Evolutionary conservation across 2,113 vertebrate genomes (phyloP).

Genomic region (Takifugu flavidus): DNA sequence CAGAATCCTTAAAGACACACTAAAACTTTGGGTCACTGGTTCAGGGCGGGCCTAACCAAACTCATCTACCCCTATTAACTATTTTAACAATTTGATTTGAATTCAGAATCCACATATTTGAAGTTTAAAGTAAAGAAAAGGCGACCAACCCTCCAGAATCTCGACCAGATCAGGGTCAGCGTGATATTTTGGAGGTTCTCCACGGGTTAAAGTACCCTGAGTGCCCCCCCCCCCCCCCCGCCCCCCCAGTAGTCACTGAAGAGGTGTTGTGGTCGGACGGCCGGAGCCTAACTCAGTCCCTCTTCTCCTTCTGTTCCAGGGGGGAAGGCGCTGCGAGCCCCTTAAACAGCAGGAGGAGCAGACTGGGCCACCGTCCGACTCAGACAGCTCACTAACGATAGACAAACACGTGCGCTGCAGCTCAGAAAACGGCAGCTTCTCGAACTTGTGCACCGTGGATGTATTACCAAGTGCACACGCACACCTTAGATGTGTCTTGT

Average conservation of each 20-base stretch:
- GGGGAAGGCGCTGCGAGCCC: conserved; percentile 76
- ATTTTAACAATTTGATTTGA: too few relatives aligned
- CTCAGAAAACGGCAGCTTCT: conserved; percentile 58
- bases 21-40: neutral
- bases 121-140: too few relatives aligned
- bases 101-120: too few relatives aligned
- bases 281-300: conserved; percentile 74
- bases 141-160: too few relatives aligned
- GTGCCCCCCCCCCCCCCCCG: neutral
- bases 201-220: conserved; percentile 22
- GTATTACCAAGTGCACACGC: conserved; percentile 8
- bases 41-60: too few relatives aligned
- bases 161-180: too few relatives aligned
- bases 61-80: too few relatives aligned
- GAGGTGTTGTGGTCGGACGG: conserved; percentile 56
- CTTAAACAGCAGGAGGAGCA: conserved; percentile 80
- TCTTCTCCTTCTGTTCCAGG: conserved; percentile 85
- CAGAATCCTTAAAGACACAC: conserved; percentile 2
- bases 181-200: neutral
- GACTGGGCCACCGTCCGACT: conserved; percentile 57
- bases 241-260: conserved; percentile 41
- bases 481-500: conserved; percentile 15
- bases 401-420: conserved; percentile 13
- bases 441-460: conserved; percentile 24
- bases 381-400: conserved; percentile 19